Percentiles rank a stretch among this genome's conserved stretches.
Conservation (phyloP, 2,113 vertebrate species). For the Platichthys stellatus region DNA sequence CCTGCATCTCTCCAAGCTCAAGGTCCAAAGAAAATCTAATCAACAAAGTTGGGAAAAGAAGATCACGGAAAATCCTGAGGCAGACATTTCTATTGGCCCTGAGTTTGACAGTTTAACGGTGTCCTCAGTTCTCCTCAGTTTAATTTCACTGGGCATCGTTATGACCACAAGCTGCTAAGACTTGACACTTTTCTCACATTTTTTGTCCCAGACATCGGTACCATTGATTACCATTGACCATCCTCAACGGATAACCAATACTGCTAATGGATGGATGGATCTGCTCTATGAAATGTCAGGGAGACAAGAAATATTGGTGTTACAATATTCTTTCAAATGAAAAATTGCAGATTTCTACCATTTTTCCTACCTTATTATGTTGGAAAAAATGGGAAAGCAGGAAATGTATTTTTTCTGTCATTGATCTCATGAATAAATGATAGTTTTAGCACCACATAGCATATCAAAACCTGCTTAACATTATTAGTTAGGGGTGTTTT, state of each 20-base stretch:
- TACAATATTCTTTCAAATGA: no score
- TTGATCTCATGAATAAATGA: no score
- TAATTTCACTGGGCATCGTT: not conserved
- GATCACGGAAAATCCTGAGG: conserved; percentile 36
- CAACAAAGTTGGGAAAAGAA: conserved; percentile 41
- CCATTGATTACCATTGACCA: no score
- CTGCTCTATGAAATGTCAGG: not conserved
- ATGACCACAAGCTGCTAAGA: not conserved
- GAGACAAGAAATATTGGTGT: no score
- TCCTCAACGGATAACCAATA: not conserved
- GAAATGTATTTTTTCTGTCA: no score
- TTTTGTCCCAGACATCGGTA: no score
- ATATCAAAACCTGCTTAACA: no score
- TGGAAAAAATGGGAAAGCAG: no score
- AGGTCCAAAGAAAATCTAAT: conserved; percentile 25
- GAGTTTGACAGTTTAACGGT: not conserved
- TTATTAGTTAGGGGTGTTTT: no score
- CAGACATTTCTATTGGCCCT: not conserved
- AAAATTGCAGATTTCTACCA: no score
- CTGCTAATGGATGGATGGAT: not conserved
- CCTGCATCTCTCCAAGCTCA: conserved; percentile 11
- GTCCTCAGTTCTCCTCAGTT: not conserved
- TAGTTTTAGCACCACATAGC: no score
- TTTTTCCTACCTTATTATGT: no score
- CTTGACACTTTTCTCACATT: not conserved